Evolutionary conservation across 64 coral and sea anemone genomes (phyloP), one percentile per base, ranked within the genome.

Genomic region (Actinia tenebrosa): DNA sequence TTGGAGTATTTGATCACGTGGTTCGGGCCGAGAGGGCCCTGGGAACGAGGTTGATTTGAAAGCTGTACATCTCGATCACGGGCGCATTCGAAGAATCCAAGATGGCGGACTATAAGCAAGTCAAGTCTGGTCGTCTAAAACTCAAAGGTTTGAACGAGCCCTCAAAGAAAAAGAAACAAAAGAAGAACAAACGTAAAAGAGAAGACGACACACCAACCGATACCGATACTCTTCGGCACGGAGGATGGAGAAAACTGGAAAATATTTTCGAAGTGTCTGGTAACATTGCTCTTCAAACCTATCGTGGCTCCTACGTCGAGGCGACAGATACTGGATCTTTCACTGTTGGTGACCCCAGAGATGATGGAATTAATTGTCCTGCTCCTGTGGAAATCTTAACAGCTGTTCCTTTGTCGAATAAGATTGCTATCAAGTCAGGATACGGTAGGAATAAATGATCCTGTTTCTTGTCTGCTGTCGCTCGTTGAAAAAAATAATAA

Each of bases 51-150:
- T 37, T 37, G 30, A 37, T 37, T 37, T 37, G 47, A 58, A 58
- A 6, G 56, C 56, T 11, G 56, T 58, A 11, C 56, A 58, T 14
- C 56, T 13, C 2, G 2, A 14, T 2, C 56, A 45, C 79, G 44
- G 17, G 79, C 45, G 14, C 50, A 30, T n/a, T 86, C 45, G 5
- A 66, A 75, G 7, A 56, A 84, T 80, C 79, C 61, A 77, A 87
- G 6, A 98, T 98, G 96, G 93, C 96, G 26, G 96, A 87, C 52
- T 98, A 98, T 44, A 92, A 95, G 71, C 93, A 98, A 93, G 96
- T 98, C 0, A 98, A 99, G 83, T 60, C 79, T 80, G 93, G 97
- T 52, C 87, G 88, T n/a, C 50, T 99, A 19, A 99, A 99, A 83
- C 84, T 99, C 43, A 99, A 95, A 80, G 97, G 97, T 44, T 86